Conservation (phyloP, 2,113 vertebrate species). For the Abramis brama region DNA sequence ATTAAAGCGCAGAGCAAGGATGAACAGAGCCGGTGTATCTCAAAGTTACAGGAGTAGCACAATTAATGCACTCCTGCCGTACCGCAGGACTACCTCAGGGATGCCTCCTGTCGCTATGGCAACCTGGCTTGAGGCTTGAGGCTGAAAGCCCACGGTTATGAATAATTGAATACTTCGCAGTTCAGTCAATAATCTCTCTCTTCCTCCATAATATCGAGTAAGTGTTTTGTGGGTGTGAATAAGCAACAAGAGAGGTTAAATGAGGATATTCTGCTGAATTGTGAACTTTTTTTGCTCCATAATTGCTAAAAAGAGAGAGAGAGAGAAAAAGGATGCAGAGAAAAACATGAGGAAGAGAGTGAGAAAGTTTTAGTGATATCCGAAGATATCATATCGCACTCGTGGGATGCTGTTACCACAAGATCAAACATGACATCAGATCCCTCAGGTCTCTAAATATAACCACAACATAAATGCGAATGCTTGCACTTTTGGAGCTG, state of each 20-base stretch:
- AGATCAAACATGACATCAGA: slow-evolving; percentile 48
- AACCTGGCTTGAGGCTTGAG: slow-evolving; percentile 40
- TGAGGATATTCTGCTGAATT: neutral
- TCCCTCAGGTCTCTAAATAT: slow-evolving; percentile 51
- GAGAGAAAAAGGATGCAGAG: slow-evolving; percentile 38
- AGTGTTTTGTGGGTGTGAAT: slow-evolving; percentile 33
- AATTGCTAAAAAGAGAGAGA: neutral
- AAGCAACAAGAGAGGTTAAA: neutral
- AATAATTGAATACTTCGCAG: slow-evolving; percentile 51
- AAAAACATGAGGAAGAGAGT: slow-evolving; percentile 47
- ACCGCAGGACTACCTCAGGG: neutral
- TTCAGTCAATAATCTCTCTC: slow-evolving; percentile 41
- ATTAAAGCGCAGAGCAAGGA: slow-evolving; percentile 54
- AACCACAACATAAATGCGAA: slow-evolving; percentile 33
- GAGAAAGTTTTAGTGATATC: slow-evolving; percentile 29
- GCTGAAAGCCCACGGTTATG: slow-evolving; percentile 44
- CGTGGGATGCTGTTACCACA: slow-evolving; percentile 22
- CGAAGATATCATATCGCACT: slow-evolving; percentile 29
- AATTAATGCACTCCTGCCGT: neutral
- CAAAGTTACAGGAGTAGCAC: slow-evolving; percentile 13
- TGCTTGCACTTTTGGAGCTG: slow-evolving; percentile 16
- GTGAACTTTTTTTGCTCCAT: neutral
- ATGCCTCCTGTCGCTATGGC: slow-evolving; percentile 39
- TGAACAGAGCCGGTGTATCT: slow-evolving; percentile 30
- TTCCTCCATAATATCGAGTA: slow-evolving; percentile 28